Percentiles rank a stretch among this genome's conserved stretches.
These are phyloP conservation scores for Spilogale gracilis DNA, from an alignment of 2,113 vertebrate genomes.

Conservation along the genomic window DNA sequence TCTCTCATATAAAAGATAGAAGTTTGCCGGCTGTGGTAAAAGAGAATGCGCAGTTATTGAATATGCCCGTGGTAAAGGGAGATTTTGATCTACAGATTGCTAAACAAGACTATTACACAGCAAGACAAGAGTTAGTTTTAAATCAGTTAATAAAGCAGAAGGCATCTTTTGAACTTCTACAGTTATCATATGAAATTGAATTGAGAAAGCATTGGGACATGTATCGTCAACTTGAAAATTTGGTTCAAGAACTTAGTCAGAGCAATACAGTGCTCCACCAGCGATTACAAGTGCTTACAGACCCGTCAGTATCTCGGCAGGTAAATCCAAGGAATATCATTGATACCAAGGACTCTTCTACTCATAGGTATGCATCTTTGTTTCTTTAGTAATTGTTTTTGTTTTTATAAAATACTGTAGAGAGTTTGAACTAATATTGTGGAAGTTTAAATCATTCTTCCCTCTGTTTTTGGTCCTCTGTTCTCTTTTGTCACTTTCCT, in stretches of 20 bases:
- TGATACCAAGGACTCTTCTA: conserved; percentile 88
- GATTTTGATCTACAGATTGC: conserved; percentile 92
- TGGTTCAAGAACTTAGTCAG: conserved; percentile 86
- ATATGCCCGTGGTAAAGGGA: conserved; percentile 90
- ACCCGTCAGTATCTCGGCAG: conserved; percentile 84
- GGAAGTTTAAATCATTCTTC: conserved; percentile 24
- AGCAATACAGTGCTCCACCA: conserved; percentile 79
- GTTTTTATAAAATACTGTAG: conserved; percentile 45
- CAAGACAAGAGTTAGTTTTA: conserved; percentile 91
- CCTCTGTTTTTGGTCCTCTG: neutral
- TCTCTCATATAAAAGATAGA: conserved; percentile 88
- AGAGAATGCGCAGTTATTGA: conserved; percentile 90
- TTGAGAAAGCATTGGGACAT: conserved; percentile 87
- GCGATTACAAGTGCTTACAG: conserved; percentile 86
- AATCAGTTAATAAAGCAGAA: conserved; percentile 93
- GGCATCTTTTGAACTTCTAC: conserved; percentile 93
- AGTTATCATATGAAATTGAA: conserved; percentile 92
- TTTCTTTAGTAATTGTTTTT: conserved; percentile 26
- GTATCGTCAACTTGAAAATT: conserved; percentile 85
- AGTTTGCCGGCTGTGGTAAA: conserved; percentile 89
- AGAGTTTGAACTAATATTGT: conserved; percentile 44
- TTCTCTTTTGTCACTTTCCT: conserved; percentile 30
- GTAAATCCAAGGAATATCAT: conserved; percentile 87
- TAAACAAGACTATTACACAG: conserved; percentile 89
- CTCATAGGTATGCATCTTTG: conserved; percentile 89